Conservation (phyloP, 2,797 vertebrate species). For the Oryzias dopingdopingensis region DNA sequence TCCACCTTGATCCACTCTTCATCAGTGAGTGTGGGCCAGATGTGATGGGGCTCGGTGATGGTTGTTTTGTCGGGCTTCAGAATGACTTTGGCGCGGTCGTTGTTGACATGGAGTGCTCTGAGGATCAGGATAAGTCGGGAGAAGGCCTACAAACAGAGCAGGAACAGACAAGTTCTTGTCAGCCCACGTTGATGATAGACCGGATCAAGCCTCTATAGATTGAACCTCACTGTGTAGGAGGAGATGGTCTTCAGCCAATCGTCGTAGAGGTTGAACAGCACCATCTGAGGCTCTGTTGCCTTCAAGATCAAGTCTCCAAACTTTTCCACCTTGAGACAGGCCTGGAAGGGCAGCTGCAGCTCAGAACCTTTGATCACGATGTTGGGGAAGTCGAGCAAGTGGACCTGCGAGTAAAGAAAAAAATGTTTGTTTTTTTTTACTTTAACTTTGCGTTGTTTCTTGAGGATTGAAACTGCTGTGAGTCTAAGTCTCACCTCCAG, state of each 20-base stretch:
- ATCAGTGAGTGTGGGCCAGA: conserved; percentile 98
- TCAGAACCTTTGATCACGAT: conserved; percentile 99
- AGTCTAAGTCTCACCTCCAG: conserved; percentile 82
- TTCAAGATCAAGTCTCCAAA: conserved; percentile 98
- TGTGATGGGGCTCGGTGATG: conserved; percentile 97
- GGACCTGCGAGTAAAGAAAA: conserved; percentile 80
- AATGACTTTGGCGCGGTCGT: conserved; percentile 97
- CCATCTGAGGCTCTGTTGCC: conserved; percentile 99
- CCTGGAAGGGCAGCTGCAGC: conserved; percentile 98
- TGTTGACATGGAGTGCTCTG: conserved; percentile 95
- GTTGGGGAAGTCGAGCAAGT: conserved; percentile 98
- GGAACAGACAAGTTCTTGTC: not conserved
- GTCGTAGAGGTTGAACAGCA: conserved; percentile 98
- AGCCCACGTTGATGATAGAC: too few relatives aligned
- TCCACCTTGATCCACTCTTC: conserved; percentile 99
- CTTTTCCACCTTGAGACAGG: conserved; percentile 98
- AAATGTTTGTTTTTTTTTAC: not conserved
- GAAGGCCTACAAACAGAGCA: conserved; percentile 83
- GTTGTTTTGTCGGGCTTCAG: conserved; percentile 98
- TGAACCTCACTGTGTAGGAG: conserved; percentile 90
- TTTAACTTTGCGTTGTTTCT: not conserved
- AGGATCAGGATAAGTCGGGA: conserved; percentile 98
- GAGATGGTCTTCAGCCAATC: conserved; percentile 99
- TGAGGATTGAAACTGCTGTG: not conserved
- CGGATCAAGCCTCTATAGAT: too few relatives aligned